These are phyloP conservation scores for Crossocerus cetratus DNA, from an alignment of 2,888 invertebrate genomes.

Conservation along the genomic window DNA sequence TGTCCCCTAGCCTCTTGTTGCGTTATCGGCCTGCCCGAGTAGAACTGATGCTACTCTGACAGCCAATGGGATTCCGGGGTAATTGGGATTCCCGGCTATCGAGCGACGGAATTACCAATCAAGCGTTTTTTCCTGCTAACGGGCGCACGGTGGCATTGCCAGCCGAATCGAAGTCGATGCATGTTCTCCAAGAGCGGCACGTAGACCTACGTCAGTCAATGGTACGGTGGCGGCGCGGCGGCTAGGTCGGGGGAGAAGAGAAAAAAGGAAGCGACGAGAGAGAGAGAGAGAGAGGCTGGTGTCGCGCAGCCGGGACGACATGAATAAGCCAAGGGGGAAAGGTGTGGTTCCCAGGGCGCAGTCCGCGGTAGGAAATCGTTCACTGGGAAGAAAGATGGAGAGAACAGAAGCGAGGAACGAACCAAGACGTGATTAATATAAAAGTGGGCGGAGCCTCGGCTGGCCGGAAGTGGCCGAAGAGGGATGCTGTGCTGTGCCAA, in stretches of 20 bases:
- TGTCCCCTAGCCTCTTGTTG: background rate
- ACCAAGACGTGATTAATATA: constrained; percentile 77
- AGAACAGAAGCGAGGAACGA: constrained; percentile 68
- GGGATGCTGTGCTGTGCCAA: constrained; percentile 72
- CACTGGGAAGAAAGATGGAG: constrained; percentile 71
- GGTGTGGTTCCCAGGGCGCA: constrained; percentile 74
- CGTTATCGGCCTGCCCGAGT: no score
- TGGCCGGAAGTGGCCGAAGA: constrained; percentile 74
- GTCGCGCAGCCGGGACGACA: constrained; percentile 60
- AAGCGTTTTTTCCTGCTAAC: no score
- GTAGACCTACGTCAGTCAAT: background rate
- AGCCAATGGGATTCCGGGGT: no score
- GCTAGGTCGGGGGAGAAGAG: constrained; percentile 2
- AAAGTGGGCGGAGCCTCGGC: constrained; percentile 75
- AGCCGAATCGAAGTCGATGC: no score
- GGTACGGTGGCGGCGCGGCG: constrained; percentile 24
- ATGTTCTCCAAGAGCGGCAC: background rate
- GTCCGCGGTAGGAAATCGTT: constrained; percentile 72
- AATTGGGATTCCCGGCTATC: no score
- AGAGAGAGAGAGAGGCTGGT: constrained; percentile 33
- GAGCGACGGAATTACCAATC: no score
- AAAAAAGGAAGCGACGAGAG: constrained; percentile 7
- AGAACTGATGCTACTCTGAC: no score
- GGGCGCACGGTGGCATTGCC: no score
- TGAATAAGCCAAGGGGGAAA: constrained; percentile 72